A percentile compares a stretch with the other conserved stretches of the same genome.
Conservation (phyloP, 1,140 invertebrate genomes). For the Agraylea sexmaculata region DNA sequence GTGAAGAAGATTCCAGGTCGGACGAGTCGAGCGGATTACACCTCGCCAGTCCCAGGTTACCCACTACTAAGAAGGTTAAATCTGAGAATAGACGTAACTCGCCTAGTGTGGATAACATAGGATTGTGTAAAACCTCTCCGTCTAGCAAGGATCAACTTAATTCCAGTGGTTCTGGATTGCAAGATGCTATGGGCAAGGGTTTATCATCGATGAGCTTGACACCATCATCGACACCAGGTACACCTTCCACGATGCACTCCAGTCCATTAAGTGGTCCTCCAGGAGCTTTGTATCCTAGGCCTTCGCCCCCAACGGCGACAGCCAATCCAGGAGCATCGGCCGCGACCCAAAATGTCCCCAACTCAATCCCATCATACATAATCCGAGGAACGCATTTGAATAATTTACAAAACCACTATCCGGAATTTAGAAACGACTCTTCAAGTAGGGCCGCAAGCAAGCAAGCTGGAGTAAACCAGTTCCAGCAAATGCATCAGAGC, state of each 20-base stretch:
- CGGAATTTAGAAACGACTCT: constrained; percentile 33
- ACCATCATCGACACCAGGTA: constrained; percentile 51
- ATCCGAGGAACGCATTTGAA: constrained; percentile 33
- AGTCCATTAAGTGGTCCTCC: constrained; percentile 34
- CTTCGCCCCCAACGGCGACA: constrained; percentile 47
- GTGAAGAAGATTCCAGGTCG: constrained; percentile 61
- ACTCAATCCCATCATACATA: constrained; percentile 42
- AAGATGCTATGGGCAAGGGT: constrained; percentile 37
- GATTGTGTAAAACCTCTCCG: constrained; percentile 40
- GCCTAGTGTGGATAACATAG: constrained; percentile 40
- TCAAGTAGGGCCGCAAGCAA: constrained; percentile 11
- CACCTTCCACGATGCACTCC: constrained; percentile 45
- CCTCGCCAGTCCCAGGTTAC: constrained; percentile 20
- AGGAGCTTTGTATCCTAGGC: constrained; percentile 45
- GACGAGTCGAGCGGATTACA: constrained; percentile 47
- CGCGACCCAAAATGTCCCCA: constrained; percentile 43
- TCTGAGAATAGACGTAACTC: constrained; percentile 51
- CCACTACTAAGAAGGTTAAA: constrained; percentile 48
- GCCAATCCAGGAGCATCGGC: constrained; percentile 44
- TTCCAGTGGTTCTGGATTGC: constrained; percentile 32
- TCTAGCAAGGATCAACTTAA: constrained; percentile 35
- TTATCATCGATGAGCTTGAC: constrained; percentile 49
- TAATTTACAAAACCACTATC: constrained; percentile 27
- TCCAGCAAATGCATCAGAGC: constrained; percentile 24
- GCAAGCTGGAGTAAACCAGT: constrained; percentile 16